phyloP scores from a whole-genome alignment of 2,797 vertebrate genomes.

The Tragelaphus eurycerus region DNA sequence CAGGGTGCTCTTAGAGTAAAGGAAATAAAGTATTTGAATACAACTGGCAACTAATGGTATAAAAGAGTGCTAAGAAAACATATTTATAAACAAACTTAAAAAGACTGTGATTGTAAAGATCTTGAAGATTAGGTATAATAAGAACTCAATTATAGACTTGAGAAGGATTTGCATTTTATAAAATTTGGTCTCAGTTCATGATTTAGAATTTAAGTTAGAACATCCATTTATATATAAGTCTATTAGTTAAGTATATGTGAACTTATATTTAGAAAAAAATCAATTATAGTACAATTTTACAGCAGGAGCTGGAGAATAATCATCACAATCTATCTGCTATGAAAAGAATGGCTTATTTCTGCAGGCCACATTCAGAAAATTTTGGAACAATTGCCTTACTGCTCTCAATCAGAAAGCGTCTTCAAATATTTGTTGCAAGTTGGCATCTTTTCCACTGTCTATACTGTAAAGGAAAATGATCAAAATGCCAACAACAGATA shows the following conservation, averaged over 20 bases:
- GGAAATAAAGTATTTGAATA: neutral
- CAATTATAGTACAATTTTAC: neutral
- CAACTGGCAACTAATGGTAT: neutral
- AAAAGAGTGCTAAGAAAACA: neutral
- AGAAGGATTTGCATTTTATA: neutral
- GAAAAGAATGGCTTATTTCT: neutral
- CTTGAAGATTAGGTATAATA: neutral
- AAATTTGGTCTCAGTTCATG: neutral
- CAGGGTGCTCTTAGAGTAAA: neutral
- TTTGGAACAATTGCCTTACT: neutral
- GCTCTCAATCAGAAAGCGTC: neutral
- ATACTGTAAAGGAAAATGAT: neutral
- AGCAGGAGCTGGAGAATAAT: neutral
- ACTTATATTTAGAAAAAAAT: neutral
- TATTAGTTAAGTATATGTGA: neutral
- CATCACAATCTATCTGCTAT: neutral
- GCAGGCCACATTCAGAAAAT: neutral
- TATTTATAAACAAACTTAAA: neutral
- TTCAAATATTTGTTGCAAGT: neutral
- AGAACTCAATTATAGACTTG: neutral
- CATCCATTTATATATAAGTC: neutral
- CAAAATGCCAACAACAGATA: neutral
- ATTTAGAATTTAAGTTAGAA: slow-evolving; percentile 2
- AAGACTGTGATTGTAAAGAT: neutral
- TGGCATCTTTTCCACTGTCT: neutral